A percentile compares a stretch with the other conserved stretches of the same genome.
phyloP scores from a whole-genome alignment of 2,797 vertebrate species.

The Chaetodon trifasciatus region DNA sequence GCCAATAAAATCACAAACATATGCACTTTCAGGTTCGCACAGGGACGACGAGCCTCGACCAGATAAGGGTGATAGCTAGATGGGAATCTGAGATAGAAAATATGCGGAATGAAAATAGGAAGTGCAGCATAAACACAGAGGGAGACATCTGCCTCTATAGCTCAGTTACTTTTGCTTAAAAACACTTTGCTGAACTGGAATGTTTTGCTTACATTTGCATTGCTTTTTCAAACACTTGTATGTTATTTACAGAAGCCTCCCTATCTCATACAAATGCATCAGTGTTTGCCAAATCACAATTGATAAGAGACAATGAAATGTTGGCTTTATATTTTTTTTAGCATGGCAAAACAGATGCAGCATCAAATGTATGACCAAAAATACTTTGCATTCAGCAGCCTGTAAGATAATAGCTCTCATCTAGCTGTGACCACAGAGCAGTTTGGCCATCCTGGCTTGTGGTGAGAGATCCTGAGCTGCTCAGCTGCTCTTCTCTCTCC shows the following conservation, averaged over 20 bases:
- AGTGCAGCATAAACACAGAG: constrained; percentile 11
- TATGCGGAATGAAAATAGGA: constrained; percentile 37
- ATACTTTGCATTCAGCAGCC: constrained; percentile 6
- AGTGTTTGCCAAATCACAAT: neutral
- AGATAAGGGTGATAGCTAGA: constrained; percentile 42
- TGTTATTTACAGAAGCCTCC: constrained; percentile 46
- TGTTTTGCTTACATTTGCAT: constrained; percentile 54
- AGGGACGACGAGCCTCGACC: constrained; percentile 11
- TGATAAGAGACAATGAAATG: constrained; percentile 16
- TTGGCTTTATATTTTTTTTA: constrained; percentile 16
- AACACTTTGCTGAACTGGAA: constrained; percentile 37
- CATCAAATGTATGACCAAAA: constrained; percentile 22
- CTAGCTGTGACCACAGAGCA: constrained; percentile 33
- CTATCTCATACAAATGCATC: constrained; percentile 50
- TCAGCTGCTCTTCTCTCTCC: constrained; percentile 58
- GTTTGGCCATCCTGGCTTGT: constrained; percentile 38
- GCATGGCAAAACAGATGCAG: constrained; percentile 12
- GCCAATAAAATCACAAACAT: constrained; percentile 55
- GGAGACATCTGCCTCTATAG: neutral
- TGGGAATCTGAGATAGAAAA: constrained; percentile 49
- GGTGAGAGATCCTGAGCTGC: constrained; percentile 45
- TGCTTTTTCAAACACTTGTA: constrained; percentile 45
- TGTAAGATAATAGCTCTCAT: constrained; percentile 40
- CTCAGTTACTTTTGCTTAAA: constrained; percentile 51
- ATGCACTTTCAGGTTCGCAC: constrained; percentile 47